A percentile compares a stretch with the other conserved stretches of the same genome.
phyloP scores from a whole-genome alignment of 2,797 vertebrate species.

The Poeciliopsis turneri region DNA sequence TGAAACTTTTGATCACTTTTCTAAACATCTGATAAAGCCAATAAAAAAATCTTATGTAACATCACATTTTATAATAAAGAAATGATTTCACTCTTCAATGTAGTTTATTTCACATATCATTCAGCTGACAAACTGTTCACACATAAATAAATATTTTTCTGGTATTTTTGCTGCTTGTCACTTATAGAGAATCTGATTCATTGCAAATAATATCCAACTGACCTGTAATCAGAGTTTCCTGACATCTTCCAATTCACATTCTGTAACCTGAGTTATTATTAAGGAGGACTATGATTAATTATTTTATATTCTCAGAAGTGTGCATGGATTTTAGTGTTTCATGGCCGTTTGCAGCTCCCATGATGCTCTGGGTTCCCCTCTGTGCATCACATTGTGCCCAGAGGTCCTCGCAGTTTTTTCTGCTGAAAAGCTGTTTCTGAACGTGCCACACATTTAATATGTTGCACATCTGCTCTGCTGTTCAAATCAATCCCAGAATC shows the following conservation, averaged over 20 bases:
- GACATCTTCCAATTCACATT: background rate
- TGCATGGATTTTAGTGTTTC: background rate
- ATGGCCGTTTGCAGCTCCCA: background rate
- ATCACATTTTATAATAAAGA: background rate
- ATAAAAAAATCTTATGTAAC: background rate
- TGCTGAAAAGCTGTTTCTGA: background rate
- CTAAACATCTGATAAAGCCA: slow-evolving; percentile 45
- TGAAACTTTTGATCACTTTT: slow-evolving; percentile 47
- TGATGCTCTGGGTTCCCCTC: background rate
- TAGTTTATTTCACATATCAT: background rate
- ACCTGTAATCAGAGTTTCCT: background rate
- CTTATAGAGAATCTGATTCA: background rate
- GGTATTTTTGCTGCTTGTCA: background rate
- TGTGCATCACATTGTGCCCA: too few relatives aligned
- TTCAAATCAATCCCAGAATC: background rate
- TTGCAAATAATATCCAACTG: background rate
- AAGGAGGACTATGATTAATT: background rate
- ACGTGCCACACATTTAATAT: background rate
- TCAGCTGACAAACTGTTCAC: background rate
- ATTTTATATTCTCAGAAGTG: background rate
- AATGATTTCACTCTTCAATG: background rate
- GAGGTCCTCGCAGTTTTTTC: background rate
- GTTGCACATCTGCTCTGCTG: background rate
- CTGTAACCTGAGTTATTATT: background rate
- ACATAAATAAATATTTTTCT: background rate